Evolutionary conservation across 2,797 vertebrate genomes (phyloP).

Genomic region (Columba guinea): DNA sequence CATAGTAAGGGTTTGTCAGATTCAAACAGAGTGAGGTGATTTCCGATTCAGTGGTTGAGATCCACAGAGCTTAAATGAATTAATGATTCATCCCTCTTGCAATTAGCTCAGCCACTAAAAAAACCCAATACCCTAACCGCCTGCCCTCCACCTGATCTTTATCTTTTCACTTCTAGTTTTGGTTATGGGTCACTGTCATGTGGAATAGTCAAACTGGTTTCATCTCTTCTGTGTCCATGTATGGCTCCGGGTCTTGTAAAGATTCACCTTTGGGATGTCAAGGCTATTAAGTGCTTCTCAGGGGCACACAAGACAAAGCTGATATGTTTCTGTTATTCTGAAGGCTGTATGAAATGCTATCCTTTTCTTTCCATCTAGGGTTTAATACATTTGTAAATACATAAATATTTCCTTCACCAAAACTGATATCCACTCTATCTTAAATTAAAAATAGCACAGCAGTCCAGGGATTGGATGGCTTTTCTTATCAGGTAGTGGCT

Average conservation of each 20-base stretch:
- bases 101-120: not conserved
- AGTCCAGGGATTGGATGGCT: not conserved
- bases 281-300: not conserved
- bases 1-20: not conserved
- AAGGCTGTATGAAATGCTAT: not conserved
- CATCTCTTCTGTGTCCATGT: not conserved
- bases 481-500: not conserved
- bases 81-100: not conserved
- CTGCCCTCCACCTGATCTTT: not conserved
- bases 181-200: not conserved
- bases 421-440: not conserved
- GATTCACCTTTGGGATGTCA: not conserved
- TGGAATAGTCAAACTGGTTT: not conserved
- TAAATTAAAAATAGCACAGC: not conserved
- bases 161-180: not conserved
- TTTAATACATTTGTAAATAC: not conserved
- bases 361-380: not conserved
- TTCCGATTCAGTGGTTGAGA: not conserved
- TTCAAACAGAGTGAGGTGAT: not conserved
- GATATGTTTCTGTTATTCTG: not conserved
- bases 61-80: not conserved
- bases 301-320: not conserved
- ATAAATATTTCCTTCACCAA: not conserved
- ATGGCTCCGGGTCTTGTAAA: not conserved
- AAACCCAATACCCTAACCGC: not conserved